phyloP scores from a whole-genome alignment of 1,140 invertebrate genomes.

The Apis florea region DNA sequence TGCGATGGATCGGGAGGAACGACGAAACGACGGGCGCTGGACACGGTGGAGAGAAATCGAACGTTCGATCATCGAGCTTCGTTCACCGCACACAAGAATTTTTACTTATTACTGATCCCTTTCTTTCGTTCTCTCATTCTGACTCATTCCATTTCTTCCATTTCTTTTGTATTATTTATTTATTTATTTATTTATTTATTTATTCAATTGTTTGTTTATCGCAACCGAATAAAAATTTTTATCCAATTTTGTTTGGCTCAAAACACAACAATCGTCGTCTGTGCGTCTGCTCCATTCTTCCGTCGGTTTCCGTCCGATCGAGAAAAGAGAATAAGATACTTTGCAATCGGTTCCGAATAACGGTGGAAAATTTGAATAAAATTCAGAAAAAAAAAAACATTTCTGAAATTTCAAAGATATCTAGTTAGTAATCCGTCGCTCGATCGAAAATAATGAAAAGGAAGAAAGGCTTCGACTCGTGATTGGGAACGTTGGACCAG shows the following conservation, averaged over 20 bases:
- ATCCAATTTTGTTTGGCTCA: not conserved
- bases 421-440: too few relatives aligned
- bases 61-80: not conserved
- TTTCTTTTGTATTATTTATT: conserved; percentile 62
- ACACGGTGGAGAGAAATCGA: conserved; percentile 41
- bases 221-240: conserved; percentile 46
- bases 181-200: too few relatives aligned
- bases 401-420: not conserved
- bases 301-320: not conserved
- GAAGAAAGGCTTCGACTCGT: too few relatives aligned
- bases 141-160: conserved; percentile 8
- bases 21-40: conserved; percentile 25
- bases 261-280: not conserved
- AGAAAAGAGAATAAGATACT: not conserved
- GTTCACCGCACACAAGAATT: conserved; percentile 1
- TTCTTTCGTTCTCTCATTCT: not conserved
- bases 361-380: too few relatives aligned
- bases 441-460: too few relatives aligned
- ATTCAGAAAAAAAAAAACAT: too few relatives aligned
- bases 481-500: too few relatives aligned
- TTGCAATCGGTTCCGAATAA: too few relatives aligned
- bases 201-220: too few relatives aligned
- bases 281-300: not conserved
- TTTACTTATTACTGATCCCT: conserved; percentile 39
- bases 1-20: conserved; percentile 6